Percentiles rank a stretch among this genome's conserved stretches.
These are phyloP conservation scores for Bradysia coprophila DNA, from an alignment of 1,140 invertebrate species.

Conservation along the genomic window DNA sequence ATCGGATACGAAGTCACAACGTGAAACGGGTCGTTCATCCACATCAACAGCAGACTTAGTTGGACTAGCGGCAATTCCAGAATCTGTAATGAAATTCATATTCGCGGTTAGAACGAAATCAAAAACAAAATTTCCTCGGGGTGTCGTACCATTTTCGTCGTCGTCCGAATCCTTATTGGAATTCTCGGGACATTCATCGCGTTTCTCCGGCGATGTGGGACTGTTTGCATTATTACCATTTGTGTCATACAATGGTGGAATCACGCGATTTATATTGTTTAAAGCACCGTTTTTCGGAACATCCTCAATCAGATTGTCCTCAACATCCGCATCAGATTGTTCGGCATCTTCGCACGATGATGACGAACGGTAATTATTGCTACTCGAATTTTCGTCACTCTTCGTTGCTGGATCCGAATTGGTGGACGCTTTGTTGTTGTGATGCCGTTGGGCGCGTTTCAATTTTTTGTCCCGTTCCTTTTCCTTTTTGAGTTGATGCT, in stretches of 20 bases:
- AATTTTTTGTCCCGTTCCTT: slow-evolving; percentile 35
- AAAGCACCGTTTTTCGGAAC: too few relatives aligned
- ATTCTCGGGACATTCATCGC: slow-evolving; percentile 29
- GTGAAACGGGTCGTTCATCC: too few relatives aligned
- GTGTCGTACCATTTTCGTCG: slow-evolving; percentile 5
- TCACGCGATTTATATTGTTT: slow-evolving; percentile 10
- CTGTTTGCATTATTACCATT: slow-evolving; percentile 19
- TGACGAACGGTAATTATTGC: slow-evolving; percentile 1
- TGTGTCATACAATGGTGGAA: not conserved
- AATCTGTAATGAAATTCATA: too few relatives aligned
- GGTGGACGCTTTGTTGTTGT: slow-evolving; percentile 15
- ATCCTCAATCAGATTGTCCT: slow-evolving; percentile 52
- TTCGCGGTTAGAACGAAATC: too few relatives aligned
- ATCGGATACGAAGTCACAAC: not conserved
- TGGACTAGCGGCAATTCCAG: slow-evolving; percentile 21
- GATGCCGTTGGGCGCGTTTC: slow-evolving; percentile 15
- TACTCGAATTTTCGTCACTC: too few relatives aligned
- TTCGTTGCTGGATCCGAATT: not conserved
- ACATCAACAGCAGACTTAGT: slow-evolving; percentile 5
- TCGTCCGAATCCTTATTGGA: slow-evolving; percentile 29
- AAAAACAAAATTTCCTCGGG: too few relatives aligned
- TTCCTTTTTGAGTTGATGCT: slow-evolving; percentile 49
- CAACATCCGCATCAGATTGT: slow-evolving; percentile 57
- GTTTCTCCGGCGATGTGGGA: too few relatives aligned
- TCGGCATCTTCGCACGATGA: too few relatives aligned